Conservation (phyloP, 1,140 invertebrate species). For the Drosophila varians region DNA sequence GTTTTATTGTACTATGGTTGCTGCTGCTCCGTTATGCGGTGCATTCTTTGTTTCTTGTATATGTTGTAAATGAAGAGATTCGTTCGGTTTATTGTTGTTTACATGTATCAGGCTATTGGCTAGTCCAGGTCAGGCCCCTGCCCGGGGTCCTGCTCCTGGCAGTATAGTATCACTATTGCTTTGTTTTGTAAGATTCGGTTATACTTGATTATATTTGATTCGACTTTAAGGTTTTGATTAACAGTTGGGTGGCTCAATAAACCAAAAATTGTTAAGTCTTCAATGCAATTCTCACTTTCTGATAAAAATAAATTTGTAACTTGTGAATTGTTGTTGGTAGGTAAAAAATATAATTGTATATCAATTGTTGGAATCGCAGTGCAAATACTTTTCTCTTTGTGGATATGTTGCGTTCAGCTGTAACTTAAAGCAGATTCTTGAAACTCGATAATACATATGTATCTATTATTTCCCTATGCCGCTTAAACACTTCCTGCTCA, state of each 20-base stretch:
- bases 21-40: slow-evolving; percentile 64
- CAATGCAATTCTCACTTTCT: slow-evolving; percentile 43
- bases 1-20: slow-evolving; percentile 82
- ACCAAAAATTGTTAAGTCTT: slow-evolving; percentile 24
- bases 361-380: slow-evolving; percentile 5
- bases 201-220: slow-evolving; percentile 24
- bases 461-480: slow-evolving; percentile 3
- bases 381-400: slow-evolving; percentile 6
- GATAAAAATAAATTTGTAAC: slow-evolving; percentile 54
- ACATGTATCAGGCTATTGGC: slow-evolving; percentile 48
- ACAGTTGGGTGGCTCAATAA: slow-evolving; percentile 41
- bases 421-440: slow-evolving; percentile 22
- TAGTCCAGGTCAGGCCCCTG: slow-evolving; percentile 31
- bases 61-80: slow-evolving; percentile 67
- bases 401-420: slow-evolving; percentile 53
- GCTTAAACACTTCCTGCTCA: slow-evolving; percentile 9
- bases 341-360: background rate
- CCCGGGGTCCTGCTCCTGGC: slow-evolving; percentile 30
- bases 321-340: background rate
- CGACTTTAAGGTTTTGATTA: slow-evolving; percentile 36
- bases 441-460: slow-evolving; percentile 21
- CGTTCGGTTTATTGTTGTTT: slow-evolving; percentile 66
- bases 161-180: slow-evolving; percentile 75
- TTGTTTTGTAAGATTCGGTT: slow-evolving; percentile 42
- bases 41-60: slow-evolving; percentile 72